A percentile compares a stretch with the other conserved stretches of the same genome.
phyloP scores from a whole-genome alignment of 1,140 invertebrate species.

The Ptiloglossa arizonensis region DNA sequence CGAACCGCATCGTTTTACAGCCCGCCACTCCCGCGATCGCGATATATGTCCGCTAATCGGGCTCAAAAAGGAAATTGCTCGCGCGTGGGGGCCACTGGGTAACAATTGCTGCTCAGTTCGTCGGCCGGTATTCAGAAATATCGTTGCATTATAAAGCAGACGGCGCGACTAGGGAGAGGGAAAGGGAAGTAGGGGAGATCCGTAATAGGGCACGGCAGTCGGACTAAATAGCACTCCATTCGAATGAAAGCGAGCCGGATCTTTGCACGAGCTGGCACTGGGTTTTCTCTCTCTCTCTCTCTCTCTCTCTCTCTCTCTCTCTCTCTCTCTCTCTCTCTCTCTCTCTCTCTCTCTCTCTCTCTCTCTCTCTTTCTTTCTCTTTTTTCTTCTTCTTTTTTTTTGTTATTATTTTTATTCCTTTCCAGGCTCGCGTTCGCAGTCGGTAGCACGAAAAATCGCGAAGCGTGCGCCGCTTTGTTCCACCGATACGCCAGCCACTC shows the following conservation, averaged over 20 bases:
- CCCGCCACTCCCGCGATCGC: conserved; percentile 4
- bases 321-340: neutral
- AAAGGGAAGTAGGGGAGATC: neutral
- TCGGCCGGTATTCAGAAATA: conserved; percentile 36
- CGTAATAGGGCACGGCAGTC: conserved; percentile 1
- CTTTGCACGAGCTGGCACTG: conserved; percentile 11
- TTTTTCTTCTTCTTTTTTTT: too few species aligned
- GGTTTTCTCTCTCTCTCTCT: neutral
- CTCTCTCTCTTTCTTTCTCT: neutral
- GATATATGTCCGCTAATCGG: neutral
- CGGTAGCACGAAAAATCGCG: conserved; percentile 34
- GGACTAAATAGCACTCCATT: conserved; percentile 23
- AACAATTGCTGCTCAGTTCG: conserved; percentile 20
- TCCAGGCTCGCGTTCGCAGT: neutral
- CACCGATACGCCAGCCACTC: neutral
- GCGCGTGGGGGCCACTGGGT: neutral
- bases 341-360: neutral
- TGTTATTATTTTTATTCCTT: too few species aligned
- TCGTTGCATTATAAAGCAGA: conserved; percentile 44
- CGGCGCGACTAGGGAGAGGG: too few species aligned
- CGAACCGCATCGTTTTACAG: conserved; percentile 56
- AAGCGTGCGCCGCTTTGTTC: conserved; percentile 17
- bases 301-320: neutral
- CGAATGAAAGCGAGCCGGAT: conserved; percentile 31
- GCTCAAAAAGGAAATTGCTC: conserved; percentile 46